Evolutionary conservation across 2,888 invertebrate genomes (phyloP).

Genomic region (Melolontha melolontha): DNA sequence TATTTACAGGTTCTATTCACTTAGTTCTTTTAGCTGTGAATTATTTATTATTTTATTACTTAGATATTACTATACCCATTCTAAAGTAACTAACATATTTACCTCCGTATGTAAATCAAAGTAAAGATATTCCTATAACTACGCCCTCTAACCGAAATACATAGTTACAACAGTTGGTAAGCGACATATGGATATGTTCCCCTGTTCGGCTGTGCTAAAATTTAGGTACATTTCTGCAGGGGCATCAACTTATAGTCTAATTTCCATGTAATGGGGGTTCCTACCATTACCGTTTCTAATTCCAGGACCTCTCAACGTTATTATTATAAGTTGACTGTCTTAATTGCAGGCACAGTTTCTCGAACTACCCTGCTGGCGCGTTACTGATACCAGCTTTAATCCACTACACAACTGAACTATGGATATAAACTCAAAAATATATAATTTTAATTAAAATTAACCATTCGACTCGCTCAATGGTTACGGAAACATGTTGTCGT

Average conservation of each 20-base stretch:
- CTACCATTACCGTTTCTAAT: constrained; percentile 55
- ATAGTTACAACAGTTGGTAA: constrained; percentile 5
- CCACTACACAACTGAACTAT: constrained; percentile 3
- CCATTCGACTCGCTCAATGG: not conserved
- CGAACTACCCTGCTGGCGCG: constrained; percentile 47
- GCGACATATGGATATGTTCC: constrained; percentile 25
- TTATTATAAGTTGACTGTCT: constrained; percentile 56
- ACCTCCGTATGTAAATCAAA: not conserved
- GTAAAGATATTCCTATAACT: not conserved
- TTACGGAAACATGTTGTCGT: not conserved
- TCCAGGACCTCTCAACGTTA: constrained; percentile 53
- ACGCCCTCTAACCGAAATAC: not conserved
- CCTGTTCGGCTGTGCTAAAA: constrained; percentile 44
- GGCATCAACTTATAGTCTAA: constrained; percentile 55
- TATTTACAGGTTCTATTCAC: too few species aligned
- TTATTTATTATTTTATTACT: too few species aligned
- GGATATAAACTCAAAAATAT: constrained; percentile 29
- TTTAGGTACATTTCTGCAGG: constrained; percentile 53
- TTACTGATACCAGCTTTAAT: constrained; percentile 47
- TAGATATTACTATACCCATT: too few species aligned
- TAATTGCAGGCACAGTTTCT: constrained; percentile 52
- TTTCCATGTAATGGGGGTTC: constrained; percentile 56
- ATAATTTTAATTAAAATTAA: constrained; percentile 35
- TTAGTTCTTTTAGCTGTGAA: too few species aligned
- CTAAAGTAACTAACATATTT: too few species aligned